Evolutionary conservation across 64 coral and sea anemone genomes (phyloP).

Genomic region (Acropora tenuis): DNA sequence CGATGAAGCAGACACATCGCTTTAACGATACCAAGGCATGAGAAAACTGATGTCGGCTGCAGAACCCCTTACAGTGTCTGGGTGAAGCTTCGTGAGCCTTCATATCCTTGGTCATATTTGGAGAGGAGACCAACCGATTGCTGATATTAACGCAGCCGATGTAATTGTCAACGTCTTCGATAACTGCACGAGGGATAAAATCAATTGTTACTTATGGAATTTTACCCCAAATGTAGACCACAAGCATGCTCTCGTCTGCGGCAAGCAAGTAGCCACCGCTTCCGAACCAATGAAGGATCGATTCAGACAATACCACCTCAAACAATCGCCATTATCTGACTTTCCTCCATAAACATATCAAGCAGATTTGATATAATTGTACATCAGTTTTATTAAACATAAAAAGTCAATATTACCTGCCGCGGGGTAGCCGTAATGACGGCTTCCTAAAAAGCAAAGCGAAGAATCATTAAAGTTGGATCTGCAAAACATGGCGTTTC

Average conservation of each 20-base stretch:
- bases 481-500: too few relatives aligned
- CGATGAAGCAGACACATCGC: constrained; percentile 17
- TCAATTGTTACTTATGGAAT: too few relatives aligned
- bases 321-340: too few relatives aligned
- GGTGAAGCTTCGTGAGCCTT: constrained; percentile 23
- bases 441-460: neutral
- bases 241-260: too few relatives aligned
- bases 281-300: too few relatives aligned
- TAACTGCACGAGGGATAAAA: neutral
- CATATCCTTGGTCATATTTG: neutral
- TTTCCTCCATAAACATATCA: too few relatives aligned
- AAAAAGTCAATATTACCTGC: neutral
- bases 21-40: constrained; percentile 3
- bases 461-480: neutral
- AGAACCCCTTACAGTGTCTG: neutral
- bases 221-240: too few relatives aligned
- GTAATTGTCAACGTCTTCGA: neutral
- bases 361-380: too few relatives aligned
- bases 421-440: neutral
- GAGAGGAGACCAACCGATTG: too few relatives aligned
- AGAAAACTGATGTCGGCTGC: neutral
- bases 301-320: too few relatives aligned
- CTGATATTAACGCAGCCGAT: neutral
- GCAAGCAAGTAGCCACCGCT: too few relatives aligned
- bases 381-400: too few relatives aligned